Base-by-base conservation (phyloP, 2,888 invertebrate species). In the Polymixis flavicincta region DNA sequence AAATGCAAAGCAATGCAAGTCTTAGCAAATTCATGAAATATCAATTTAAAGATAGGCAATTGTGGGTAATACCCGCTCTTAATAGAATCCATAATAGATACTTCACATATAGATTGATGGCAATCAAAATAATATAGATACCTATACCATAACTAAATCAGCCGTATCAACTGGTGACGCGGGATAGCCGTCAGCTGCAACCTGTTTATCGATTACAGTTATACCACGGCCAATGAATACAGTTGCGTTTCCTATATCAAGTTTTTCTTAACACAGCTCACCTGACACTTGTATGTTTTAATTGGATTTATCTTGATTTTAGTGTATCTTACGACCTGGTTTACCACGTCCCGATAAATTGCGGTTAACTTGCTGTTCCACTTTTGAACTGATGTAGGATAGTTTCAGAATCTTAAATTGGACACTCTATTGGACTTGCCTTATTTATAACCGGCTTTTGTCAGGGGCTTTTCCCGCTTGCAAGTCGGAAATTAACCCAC, bases 161-260 rank as follows among this genome's bases (percentile, higher is more conserved):
- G 25, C 42, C 48, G 4, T 48, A 61, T 60, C 11, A 45, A 48
- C 59, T 37, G 25, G 71, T 81, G 69, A 73, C 68, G 74, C 74
- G 66, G 76, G 76, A 54, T 5, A 61, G 60, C 63, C 69, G 76
- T 76, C 83, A 81, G 74, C 48, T 68, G 82, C 61, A 91, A 91
- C 91, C 88, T 80, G 91, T 91, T 91, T 86, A 65, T 76, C 61
- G 67, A 55, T 64, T 87, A 91, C 91, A 91, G 90, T 91, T 91
- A 90, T 85, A 83, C 79, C 84, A 87, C 80, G 85, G 80, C 71
- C 83, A 71, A 79, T 81, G 86, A 73, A 67, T 77, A 84, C 71
- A 67, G 70, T 75, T 74, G 73, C 69, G 63, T 76, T 80, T 81
- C 75, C 75, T 82, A 74, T 57, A 67, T 55, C 63, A 37, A 74